Base-by-base conservation (phyloP, 1,140 invertebrate species). In the Microplitis mediator region DNA sequence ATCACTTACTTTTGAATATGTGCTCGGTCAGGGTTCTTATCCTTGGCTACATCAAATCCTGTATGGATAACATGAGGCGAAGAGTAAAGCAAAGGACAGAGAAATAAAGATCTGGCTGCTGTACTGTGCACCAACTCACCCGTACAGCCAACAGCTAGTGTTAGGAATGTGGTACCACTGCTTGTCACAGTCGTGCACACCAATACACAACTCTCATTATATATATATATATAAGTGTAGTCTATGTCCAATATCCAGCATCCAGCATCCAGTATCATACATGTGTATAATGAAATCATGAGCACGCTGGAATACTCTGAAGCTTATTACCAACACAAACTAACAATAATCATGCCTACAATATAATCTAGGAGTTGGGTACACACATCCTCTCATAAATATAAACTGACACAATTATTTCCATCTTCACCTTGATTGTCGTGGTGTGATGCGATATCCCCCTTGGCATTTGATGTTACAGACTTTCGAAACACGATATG, bases 121-220 rank as follows among this genome's bases (percentile, higher is more conserved):
- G 72, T 52, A 11, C 6, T 71, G 73, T 74, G 66, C 66, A 67
- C 23, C 23, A 23, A 56, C 74, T 73, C 77, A 76, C 77, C 72
- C 69, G 76, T 54, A 23, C 23, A 32, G 23, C 62, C 45, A 56
- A 64, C 51, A 72, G 70, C 78, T 86, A 81, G 86, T 86, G 84
- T 87, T 87, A 87, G 85, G 86, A 87, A 87, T 87, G 86, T 81
- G 86, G 86, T 87, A 86, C 83, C 81, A 85, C 86, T 77, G 79
- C 86, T 87, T 87, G 86, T 87, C 84, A 87, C 85, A 85, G 83
- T 84, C 80, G 69, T 72, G 73, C 73, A 73, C 70, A 73, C 60
- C 32, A 66, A 75, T 76, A 71, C 75, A 60, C 50, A 68, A 63
- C 58, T 61, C 35, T 52, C 39, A 6, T 16, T 66, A 54, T 36